Base-by-base conservation (phyloP, 1,140 invertebrate genomes). In the Lordiphosa mommai region DNA sequence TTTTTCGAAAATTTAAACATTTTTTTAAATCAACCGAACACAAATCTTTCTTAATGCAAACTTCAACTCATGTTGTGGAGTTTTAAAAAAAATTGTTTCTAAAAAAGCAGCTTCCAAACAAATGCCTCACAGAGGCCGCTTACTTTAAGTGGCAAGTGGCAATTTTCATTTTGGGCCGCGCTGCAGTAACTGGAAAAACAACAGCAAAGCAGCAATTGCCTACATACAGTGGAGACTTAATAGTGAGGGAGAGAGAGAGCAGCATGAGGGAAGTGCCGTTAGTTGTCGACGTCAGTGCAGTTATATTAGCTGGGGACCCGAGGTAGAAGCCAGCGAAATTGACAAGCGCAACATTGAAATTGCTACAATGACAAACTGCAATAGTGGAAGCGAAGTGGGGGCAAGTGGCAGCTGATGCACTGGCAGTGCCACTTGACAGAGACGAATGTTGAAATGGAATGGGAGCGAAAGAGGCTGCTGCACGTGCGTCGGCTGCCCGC, bases 271-370 rank as follows among this genome's bases (percentile, higher is more conserved):
- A 36, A 36, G 14, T 59, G 61, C 44, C 61, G 61, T 64, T 55
- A 59, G 66, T 48, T 58, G 43, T 56, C 48, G 46, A 50, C 44
- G 33, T 36, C 40, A 13, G 9, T 36, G 27, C 13, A 27, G 47
- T 29, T 41, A 49, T 61, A 55, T 67, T 67, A 72, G 72, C 41
- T 58, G 10, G 34, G 5, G 23, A 33, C 44, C 20, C 27, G 48
- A 46, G 47, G 32, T 34, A 55, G 43, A 53, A 60, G 43, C 57
- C 47, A 60, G 55, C 61, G 60, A 84, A 82, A 82, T 82, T 82
- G 76, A 82, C 76, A 82, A 84, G 76, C 77, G 72, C 63, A 82
- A 82, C 77, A 82, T 82, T 82, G 77, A 82, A 82, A 82, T 82
- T 82, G 76, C 67, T 64, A 76, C 76, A 82, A 84, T 82, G 76